phyloP scores from a whole-genome alignment of 2,113 vertebrate species.

The Daphoenositta chrysoptera region DNA sequence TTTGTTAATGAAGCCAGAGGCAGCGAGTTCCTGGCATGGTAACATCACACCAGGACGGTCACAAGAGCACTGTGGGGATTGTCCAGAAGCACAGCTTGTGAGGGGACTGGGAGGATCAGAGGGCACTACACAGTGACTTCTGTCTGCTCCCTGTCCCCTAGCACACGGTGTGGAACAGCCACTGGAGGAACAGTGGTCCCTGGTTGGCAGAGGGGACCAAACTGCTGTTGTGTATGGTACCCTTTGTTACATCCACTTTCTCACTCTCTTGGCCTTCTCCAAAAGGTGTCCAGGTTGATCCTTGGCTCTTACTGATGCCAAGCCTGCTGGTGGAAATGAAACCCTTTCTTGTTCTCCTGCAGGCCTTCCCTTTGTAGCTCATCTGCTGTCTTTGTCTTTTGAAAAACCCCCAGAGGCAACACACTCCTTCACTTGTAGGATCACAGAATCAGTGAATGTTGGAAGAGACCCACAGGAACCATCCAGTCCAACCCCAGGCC shows the following conservation, averaged over 20 bases:
- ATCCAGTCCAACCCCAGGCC: neutral
- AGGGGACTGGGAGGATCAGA: neutral
- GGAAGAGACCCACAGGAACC: neutral
- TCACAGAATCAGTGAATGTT: neutral
- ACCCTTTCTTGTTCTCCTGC: neutral
- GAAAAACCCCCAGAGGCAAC: neutral
- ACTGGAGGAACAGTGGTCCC: neutral
- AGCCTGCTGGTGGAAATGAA: neutral
- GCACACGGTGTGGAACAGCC: neutral
- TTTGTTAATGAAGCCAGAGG: neutral
- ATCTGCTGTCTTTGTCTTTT: neutral
- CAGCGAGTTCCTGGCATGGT: rapidly evolving
- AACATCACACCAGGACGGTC: rapidly evolving
- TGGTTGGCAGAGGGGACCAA: neutral
- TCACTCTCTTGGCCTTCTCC: neutral
- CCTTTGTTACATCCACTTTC: neutral
- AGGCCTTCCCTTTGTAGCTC: neutral
- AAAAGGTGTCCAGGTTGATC: neutral
- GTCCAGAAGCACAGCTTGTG: neutral
- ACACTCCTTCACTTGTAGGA: neutral
- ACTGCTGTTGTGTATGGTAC: neutral
- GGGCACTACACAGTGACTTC: neutral
- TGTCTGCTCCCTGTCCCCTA: neutral
- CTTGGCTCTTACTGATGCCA: neutral
- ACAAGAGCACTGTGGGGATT: neutral